These are phyloP conservation scores for Leptopilina clavipes DNA, from an alignment of 1,140 invertebrate genomes.

Conservation along the genomic window DNA sequence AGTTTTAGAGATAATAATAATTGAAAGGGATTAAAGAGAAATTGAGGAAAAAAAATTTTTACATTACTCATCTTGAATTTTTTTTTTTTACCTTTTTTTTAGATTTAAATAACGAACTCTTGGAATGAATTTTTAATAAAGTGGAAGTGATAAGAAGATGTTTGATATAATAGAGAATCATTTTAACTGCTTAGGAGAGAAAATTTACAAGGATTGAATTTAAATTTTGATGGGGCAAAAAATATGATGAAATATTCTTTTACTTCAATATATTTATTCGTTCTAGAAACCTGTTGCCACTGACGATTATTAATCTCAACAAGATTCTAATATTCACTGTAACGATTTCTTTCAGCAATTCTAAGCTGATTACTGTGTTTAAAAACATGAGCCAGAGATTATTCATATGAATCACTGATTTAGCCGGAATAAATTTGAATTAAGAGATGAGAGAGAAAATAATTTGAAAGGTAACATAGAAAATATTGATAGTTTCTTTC, in stretches of 20 bases:
- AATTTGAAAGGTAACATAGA: no score
- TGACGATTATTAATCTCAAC: slow-evolving; percentile 19
- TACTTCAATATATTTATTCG: no score
- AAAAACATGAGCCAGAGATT: slow-evolving; percentile 12
- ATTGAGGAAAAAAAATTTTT: no score
- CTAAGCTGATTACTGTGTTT: slow-evolving; percentile 16
- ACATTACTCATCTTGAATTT: neutral
- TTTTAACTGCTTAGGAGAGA: no score
- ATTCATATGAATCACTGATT: slow-evolving; percentile 1
- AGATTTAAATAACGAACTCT: no score
- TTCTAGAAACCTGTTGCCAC: neutral
- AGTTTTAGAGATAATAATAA: no score
- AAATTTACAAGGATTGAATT: no score
- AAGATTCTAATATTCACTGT: neutral
- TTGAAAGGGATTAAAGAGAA: no score
- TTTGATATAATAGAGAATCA: no score
- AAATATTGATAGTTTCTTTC: no score
- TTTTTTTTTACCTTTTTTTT: neutral
- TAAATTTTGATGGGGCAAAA: no score
- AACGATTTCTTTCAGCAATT: slow-evolving; percentile 3
- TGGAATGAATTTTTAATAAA: neutral
- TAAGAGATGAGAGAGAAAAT: neutral
- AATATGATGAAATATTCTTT: no score
- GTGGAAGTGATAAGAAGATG: neutral
- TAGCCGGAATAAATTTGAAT: slow-evolving; percentile 5